Percentiles rank a stretch among this genome's conserved stretches.
phyloP scores from a whole-genome alignment of 2,888 invertebrate genomes.

The Cantharis flavilabris region DNA sequence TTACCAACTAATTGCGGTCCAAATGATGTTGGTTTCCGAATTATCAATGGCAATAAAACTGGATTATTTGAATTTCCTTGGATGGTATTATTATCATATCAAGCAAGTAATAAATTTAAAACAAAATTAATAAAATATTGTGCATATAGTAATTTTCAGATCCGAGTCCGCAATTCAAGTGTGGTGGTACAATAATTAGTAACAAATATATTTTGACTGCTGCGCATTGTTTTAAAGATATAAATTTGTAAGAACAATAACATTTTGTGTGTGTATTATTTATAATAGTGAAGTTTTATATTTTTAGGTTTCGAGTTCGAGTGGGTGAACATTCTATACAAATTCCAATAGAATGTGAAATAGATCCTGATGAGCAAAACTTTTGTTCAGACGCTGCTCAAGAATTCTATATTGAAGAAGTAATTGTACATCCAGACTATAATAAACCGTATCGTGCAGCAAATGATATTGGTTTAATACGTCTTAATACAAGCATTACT shows the following conservation, averaged over 20 bases:
- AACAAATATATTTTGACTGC: constrained; percentile 59
- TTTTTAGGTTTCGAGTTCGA: neutral
- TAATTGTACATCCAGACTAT: neutral
- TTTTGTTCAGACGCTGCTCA: neutral
- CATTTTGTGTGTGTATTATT: too few relatives aligned
- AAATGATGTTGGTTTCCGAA: neutral
- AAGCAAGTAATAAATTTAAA: constrained; percentile 35
- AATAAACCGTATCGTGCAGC: neutral
- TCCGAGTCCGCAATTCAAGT: constrained; percentile 48
- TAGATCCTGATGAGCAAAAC: neutral
- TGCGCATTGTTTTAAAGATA: constrained; percentile 61
- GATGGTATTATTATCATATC: constrained; percentile 74
- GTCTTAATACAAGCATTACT: neutral
- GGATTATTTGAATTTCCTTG: constrained; percentile 70
- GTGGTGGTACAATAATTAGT: constrained; percentile 59
- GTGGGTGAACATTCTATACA: neutral
- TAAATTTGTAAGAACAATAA: neutral
- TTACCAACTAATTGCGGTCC: neutral
- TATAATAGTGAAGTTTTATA: neutral
- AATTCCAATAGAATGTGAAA: neutral
- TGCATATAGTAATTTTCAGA: constrained; percentile 44
- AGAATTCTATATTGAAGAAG: neutral
- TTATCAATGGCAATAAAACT: neutral
- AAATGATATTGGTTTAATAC: neutral
- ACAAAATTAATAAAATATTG: constrained; percentile 8